These are phyloP conservation scores for Eueremaeus valkanovi DNA, from an alignment of 2,888 invertebrate species.

Conservation along the genomic window DNA sequence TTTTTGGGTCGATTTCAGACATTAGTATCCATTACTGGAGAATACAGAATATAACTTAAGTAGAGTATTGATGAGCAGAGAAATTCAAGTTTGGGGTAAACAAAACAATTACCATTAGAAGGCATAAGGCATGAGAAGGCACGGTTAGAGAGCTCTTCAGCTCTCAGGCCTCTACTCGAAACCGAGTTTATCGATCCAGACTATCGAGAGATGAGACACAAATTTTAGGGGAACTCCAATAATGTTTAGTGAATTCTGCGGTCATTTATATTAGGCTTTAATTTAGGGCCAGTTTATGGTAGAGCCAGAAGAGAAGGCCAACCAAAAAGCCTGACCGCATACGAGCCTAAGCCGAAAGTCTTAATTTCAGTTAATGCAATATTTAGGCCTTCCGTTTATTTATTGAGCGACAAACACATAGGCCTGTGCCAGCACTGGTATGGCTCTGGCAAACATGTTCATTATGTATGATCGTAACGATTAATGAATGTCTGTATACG, in stretches of 20 bases:
- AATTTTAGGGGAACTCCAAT: slow-evolving; percentile 28
- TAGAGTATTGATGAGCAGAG: slow-evolving; percentile 9
- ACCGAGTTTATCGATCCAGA: not conserved
- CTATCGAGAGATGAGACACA: slow-evolving; percentile 10
- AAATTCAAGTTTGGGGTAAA: slow-evolving; percentile 22
- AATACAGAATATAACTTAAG: slow-evolving; percentile 20
- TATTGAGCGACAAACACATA: slow-evolving; percentile 24
- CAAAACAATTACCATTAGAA: slow-evolving; percentile 34
- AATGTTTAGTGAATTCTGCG: slow-evolving; percentile 9
- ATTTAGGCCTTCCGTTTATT: slow-evolving; percentile 30
- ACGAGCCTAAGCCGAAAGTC: slow-evolving; percentile 13
- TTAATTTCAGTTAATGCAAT: slow-evolving; percentile 32
- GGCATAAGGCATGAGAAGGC: not conserved
- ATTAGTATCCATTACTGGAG: slow-evolving; percentile 31
- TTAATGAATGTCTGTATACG: slow-evolving; percentile 24
- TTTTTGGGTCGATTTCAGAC: not conserved
- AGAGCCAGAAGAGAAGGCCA: not conserved
- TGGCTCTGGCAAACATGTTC: not conserved
- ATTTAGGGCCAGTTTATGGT: slow-evolving; percentile 23
- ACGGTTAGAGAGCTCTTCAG: not conserved
- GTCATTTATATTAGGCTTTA: slow-evolving; percentile 33
- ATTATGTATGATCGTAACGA: slow-evolving; percentile 28
- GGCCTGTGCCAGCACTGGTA: not conserved
- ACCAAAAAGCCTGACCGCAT: not conserved
- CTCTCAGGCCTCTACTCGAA: not conserved